These are phyloP conservation scores for pig (Sus scrofa) DNA, from an alignment of 2,113 vertebrate genomes.

Conservation along the genomic window T2T-Sscrofa CM000812.6:161765001-161765500, in stretches of 20 bases:
- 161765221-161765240: background rate
- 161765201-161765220: background rate
- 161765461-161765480: background rate
- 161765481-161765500: too few species aligned
- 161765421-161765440: background rate
- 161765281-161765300: background rate
- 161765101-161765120: background rate
- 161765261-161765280: background rate
- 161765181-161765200: background rate
- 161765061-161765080: fast-evolving
- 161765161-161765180: background rate
- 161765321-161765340: background rate
- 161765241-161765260: too few species aligned
- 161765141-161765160: background rate
- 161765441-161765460: background rate
- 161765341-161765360: background rate
- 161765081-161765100: fast-evolving
- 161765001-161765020: fast-evolving
- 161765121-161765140: background rate
- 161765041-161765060: background rate
- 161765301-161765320: background rate
- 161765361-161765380: background rate
- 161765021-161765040: background rate
- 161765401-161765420: background rate
- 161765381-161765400: background rate